phyloP scores from a whole-genome alignment of 2,888 invertebrate species.

The Philereme vetulata region DNA sequence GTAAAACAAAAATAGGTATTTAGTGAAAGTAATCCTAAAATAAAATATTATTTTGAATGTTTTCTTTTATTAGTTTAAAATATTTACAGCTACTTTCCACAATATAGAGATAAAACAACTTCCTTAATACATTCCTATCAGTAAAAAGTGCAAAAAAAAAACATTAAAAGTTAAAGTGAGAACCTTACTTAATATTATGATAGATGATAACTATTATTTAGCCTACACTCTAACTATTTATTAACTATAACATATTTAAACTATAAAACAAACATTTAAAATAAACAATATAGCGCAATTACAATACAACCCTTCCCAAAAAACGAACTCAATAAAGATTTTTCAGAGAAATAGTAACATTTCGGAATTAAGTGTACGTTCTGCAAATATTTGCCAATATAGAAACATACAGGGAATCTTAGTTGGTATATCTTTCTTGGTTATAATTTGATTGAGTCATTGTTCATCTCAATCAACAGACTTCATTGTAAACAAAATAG shows the following conservation, averaged over 20 bases:
- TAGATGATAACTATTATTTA: constrained; percentile 2
- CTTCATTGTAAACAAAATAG: too few relatives aligned
- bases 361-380: too few relatives aligned
- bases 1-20: background rate
- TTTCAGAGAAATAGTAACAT: too few relatives aligned
- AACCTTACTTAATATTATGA: background rate
- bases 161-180: background rate
- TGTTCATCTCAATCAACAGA: too few relatives aligned
- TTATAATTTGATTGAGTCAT: too few relatives aligned
- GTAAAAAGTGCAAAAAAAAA: constrained; percentile 15
- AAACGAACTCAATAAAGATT: too few relatives aligned
- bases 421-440: too few relatives aligned
- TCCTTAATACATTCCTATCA: constrained; percentile 9
- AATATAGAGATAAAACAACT: constrained; percentile 9
- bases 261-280: too few relatives aligned
- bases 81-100: constrained; percentile 19
- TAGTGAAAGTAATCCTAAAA: constrained; percentile 14
- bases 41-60: constrained; percentile 19
- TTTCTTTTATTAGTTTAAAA: constrained; percentile 24
- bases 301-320: too few relatives aligned
- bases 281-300: too few relatives aligned
- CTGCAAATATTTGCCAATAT: too few relatives aligned
- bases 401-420: too few relatives aligned
- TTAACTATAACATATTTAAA: background rate
- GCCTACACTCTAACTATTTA: background rate